Conservation (phyloP, 2,888 invertebrate species). For the Schizotus pectinicornis region DNA sequence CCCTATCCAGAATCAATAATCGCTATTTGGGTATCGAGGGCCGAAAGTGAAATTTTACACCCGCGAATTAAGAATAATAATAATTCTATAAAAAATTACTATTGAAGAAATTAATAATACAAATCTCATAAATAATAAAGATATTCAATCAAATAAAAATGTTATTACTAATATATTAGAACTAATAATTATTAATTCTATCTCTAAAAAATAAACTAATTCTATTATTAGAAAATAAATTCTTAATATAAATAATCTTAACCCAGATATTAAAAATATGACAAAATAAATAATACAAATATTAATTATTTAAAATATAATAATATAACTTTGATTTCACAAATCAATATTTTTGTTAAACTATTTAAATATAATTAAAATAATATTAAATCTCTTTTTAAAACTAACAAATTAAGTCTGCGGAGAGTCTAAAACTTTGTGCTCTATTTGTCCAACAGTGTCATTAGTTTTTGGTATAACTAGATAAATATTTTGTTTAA, state of each 20-base stretch:
- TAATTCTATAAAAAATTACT: constrained; percentile 69
- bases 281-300: constrained; percentile 64
- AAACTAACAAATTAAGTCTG: constrained; percentile 68
- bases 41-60: too few relatives aligned
- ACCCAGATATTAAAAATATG: constrained; percentile 59
- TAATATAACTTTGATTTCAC: constrained; percentile 67
- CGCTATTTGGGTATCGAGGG: too few relatives aligned
- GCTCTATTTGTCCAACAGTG: too few relatives aligned
- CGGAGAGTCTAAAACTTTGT: too few relatives aligned
- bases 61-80: too few relatives aligned
- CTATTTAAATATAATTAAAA: constrained; percentile 68
- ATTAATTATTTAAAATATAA: constrained; percentile 59
- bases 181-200: constrained; percentile 63
- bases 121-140: constrained; percentile 68
- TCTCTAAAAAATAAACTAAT: constrained; percentile 65
- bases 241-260: constrained; percentile 55
- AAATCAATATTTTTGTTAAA: constrained; percentile 73
- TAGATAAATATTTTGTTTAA: too few relatives aligned
- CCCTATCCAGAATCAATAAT: too few relatives aligned
- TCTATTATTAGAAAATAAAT: constrained; percentile 55
- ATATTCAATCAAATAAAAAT: constrained; percentile 70
- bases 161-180: constrained; percentile 60
- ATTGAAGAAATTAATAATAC: constrained; percentile 71
- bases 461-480: too few relatives aligned
- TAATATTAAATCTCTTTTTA: constrained; percentile 62